Evolutionary conservation across 2,888 invertebrate genomes (phyloP), one percentile per base, ranked within the genome.

Genomic region (Scotopteryx bipunctaria): DNA sequence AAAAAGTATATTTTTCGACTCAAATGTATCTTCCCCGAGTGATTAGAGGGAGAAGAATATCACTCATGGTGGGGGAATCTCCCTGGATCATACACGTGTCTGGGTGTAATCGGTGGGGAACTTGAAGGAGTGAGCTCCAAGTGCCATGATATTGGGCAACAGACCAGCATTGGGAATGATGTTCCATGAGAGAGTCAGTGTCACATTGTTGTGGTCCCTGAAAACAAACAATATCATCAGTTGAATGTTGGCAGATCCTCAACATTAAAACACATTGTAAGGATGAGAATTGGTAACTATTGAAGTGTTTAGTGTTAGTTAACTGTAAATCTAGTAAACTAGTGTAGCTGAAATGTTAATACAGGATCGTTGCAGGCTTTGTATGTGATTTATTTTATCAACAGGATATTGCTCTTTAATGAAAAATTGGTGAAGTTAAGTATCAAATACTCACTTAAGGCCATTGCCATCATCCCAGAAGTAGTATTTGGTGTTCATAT

Each of bases 391-490:
- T n/a, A n/a, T n/a, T n/a, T n/a, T n/a, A n/a, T n/a, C n/a, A n/a
- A n/a, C n/a, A n/a, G n/a, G n/a, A n/a, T n/a, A n/a, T n/a, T n/a
- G n/a, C n/a, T n/a, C n/a, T n/a, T n/a, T n/a, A n/a, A n/a, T n/a
- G n/a, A n/a, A n/a, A n/a, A n/a, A n/a, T n/a, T n/a, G n/a, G n/a
- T n/a, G n/a, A n/a, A n/a, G n/a, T n/a, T n/a, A n/a, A n/a, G n/a
- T n/a, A n/a, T n/a, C n/a, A 29, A 36, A 41, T 58, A 86, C 92
- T 92, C 91, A 97, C 96, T 94, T 96, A 41, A 99, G 92, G 67
- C 99, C 98, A 86, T 97, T 97, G 55, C 99, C 99, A 91, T 99
- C 99, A 92, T 99, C 99, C 97, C 98, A 98, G 91, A 99, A 99
- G 79, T 99, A 99, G 89, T 99, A 99, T 78, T 99, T 99, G 1